A percentile compares a stretch with the other conserved stretches of the same genome.
These are phyloP conservation scores for Penelope pileata DNA, from an alignment of 2,113 vertebrate genomes.

Conservation along the genomic window DNA sequence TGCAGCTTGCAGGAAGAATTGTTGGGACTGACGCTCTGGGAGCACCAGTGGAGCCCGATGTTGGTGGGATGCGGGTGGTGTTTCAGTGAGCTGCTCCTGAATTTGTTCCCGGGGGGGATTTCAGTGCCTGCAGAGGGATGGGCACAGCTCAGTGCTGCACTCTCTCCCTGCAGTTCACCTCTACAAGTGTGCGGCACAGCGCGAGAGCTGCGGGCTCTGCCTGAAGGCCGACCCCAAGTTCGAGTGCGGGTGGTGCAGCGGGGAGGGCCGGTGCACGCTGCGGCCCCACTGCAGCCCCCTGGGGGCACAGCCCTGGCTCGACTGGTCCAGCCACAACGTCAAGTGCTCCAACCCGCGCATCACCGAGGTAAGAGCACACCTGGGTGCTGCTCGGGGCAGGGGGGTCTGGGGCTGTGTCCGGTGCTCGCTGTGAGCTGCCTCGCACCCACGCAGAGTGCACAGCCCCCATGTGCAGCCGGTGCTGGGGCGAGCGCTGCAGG, in stretches of 20 bases:
- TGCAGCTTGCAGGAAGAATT: not conserved
- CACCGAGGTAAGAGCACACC: constrained; percentile 84
- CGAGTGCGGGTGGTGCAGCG: constrained; percentile 94
- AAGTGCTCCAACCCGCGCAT: constrained; percentile 98
- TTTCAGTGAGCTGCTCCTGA: not conserved
- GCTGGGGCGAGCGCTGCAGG: constrained; percentile 39
- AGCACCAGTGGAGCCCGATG: not conserved
- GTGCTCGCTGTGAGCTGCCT: not conserved
- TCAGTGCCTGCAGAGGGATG: not conserved
- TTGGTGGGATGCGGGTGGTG: not conserved
- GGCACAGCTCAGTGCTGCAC: not conserved
- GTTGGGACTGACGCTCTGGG: not conserved
- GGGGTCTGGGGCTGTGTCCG: fast-evolving
- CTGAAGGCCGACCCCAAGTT: constrained; percentile 95
- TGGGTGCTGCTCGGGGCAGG: fast-evolving
- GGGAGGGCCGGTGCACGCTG: constrained; percentile 87
- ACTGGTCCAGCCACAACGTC: constrained; percentile 90
- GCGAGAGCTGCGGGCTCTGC: constrained; percentile 97
- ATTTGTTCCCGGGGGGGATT: not conserved
- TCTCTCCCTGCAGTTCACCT: constrained; percentile 85
- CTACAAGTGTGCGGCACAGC: constrained; percentile 95
- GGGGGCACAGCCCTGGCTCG: constrained; percentile 87
- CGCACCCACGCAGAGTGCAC: not conserved
- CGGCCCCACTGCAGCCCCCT: constrained; percentile 84
- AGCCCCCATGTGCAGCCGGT: not conserved